Percentiles rank a stretch among this genome's conserved stretches.
phyloP scores from a whole-genome alignment of 2,797 vertebrate species.

The Sandelia bainsii region DNA sequence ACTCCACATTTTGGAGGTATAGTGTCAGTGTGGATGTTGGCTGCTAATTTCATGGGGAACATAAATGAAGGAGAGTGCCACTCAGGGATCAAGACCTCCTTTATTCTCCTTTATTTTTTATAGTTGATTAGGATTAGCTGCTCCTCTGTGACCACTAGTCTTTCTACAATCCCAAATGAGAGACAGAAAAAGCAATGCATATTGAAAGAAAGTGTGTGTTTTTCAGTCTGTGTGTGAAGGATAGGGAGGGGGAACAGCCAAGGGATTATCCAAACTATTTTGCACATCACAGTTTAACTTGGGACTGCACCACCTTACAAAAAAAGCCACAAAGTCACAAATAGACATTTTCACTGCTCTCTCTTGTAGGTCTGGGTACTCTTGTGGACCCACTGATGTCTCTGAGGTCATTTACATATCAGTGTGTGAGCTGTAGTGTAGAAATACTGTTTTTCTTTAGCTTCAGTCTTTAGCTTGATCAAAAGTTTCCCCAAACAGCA shows the following conservation, averaged over 20 bases:
- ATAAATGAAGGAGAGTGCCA: slow-evolving; percentile 44
- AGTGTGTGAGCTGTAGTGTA: slow-evolving; percentile 10
- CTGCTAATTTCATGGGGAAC: slow-evolving; percentile 46
- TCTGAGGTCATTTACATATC: slow-evolving; percentile 13
- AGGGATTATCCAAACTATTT: slow-evolving; percentile 47
- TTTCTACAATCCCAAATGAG: slow-evolving; percentile 40
- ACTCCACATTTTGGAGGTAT: slow-evolving; percentile 31
- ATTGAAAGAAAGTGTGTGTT: slow-evolving; percentile 17
- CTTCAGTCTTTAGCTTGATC: not conserved
- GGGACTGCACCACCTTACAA: slow-evolving; percentile 26
- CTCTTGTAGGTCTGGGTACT: slow-evolving; percentile 44
- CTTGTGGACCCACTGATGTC: not conserved
- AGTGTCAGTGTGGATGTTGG: slow-evolving; percentile 6
- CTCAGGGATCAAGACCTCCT: slow-evolving; percentile 26
- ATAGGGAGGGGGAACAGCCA: slow-evolving; percentile 18
- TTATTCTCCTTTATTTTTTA: slow-evolving; percentile 28
- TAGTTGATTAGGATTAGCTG: slow-evolving; percentile 63
- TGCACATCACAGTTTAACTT: slow-evolving; percentile 30
- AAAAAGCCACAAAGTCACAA: slow-evolving; percentile 30
- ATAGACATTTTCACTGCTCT: slow-evolving; percentile 25
- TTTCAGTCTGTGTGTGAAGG: slow-evolving; percentile 46
- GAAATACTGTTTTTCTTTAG: not conserved
- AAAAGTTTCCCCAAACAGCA: slow-evolving; percentile 13
- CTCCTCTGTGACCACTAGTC: slow-evolving; percentile 44
- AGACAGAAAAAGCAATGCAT: slow-evolving; percentile 9